Evolutionary conservation across 2,888 invertebrate genomes (phyloP).

Genomic region (Acleris literana): DNA sequence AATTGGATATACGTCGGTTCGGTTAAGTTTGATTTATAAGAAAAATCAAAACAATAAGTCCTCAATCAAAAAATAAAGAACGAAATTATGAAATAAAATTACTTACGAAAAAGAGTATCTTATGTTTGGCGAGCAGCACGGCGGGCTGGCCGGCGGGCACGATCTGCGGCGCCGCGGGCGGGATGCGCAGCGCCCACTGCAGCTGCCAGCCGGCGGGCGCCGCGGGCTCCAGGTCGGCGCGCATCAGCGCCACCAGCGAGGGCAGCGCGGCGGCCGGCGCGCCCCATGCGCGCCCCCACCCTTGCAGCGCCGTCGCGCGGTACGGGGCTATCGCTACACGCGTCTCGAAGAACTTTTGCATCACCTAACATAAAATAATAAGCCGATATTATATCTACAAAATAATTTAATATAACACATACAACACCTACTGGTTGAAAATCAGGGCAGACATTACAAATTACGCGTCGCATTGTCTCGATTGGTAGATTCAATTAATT

Average conservation of each 20-base stretch:
- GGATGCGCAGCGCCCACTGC: conserved; percentile 96
- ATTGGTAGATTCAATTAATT: too few species aligned
- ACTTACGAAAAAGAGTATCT: conserved; percentile 96
- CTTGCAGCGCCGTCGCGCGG: conserved; percentile 93
- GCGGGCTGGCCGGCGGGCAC: conserved; percentile 96
- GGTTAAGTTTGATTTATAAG: too few species aligned
- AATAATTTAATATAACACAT: too few species aligned
- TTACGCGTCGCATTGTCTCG: too few species aligned
- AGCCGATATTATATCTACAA: neutral
- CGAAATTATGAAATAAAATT: too few species aligned
- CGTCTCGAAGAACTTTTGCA: conserved; percentile 96
- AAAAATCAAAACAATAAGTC: too few species aligned
- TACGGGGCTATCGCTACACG: conserved; percentile 95
- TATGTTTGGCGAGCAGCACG: conserved; percentile 92
- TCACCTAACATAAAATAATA: conserved; percentile 77
- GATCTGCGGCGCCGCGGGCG: conserved; percentile 93
- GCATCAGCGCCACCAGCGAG: conserved; percentile 95
- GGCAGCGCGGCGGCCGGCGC: conserved; percentile 94
- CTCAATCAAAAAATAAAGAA: too few species aligned
- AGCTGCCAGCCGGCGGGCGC: conserved; percentile 90
- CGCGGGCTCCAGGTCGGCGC: conserved; percentile 83
- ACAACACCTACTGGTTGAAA: too few species aligned
- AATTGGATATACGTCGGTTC: too few species aligned
- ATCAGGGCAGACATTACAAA: too few species aligned
- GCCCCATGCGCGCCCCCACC: conserved; percentile 93